These are phyloP conservation scores for Vanessa tameamea DNA, from an alignment of 1,140 invertebrate genomes.

Conservation along the genomic window DNA sequence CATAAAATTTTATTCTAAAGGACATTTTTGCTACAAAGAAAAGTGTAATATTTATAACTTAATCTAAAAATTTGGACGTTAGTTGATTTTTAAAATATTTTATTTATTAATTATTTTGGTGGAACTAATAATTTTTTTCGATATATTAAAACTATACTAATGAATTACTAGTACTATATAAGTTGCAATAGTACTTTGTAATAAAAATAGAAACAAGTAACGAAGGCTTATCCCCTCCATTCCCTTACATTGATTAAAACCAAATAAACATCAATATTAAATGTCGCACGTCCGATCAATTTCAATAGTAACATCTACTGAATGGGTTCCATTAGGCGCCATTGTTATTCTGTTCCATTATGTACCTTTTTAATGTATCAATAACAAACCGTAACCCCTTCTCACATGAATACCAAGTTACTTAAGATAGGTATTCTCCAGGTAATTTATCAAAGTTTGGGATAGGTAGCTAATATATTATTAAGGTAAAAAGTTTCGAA, in stretches of 20 bases:
- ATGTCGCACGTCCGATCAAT: background rate
- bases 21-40: too few species aligned
- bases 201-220: background rate
- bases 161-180: background rate
- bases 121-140: too few species aligned
- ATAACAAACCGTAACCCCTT: slow-evolving; percentile 1
- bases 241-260: too few species aligned
- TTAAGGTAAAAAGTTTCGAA: background rate
- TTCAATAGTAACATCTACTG: slow-evolving; percentile 2
- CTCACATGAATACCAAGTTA: slow-evolving; percentile 19
- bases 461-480: background rate
- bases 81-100: too few species aligned
- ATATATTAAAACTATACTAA: too few species aligned
- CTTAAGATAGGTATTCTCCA: background rate
- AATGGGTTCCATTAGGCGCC: slow-evolving; percentile 6
- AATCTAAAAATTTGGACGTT: too few species aligned
- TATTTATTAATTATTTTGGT: too few species aligned
- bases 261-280: background rate
- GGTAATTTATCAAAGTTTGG: background rate
- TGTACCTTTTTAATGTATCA: slow-evolving; percentile 10
- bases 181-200: background rate
- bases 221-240: background rate
- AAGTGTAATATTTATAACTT: too few species aligned
- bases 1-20: too few species aligned
- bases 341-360: slow-evolving; percentile 15